Evolutionary conservation across 1,140 invertebrate genomes (phyloP).

Genomic region (Leptinotarsa texana): DNA sequence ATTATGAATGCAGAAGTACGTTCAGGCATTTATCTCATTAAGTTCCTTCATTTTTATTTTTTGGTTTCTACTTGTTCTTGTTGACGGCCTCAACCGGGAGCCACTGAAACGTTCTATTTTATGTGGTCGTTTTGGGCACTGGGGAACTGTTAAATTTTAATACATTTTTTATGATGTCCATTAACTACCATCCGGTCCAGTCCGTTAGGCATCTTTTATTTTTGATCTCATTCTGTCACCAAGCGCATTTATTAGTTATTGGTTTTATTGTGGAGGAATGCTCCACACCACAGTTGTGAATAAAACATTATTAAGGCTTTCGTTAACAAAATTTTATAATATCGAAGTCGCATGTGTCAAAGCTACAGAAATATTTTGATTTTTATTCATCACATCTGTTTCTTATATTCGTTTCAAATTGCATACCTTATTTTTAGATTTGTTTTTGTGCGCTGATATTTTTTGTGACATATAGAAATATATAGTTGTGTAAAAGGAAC

Average conservation of each 20-base stretch:
- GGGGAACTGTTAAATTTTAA: background rate
- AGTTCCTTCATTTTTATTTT: background rate
- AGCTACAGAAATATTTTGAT: no score
- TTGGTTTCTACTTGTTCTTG: background rate
- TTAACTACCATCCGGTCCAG: conserved; percentile 2
- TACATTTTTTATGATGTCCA: conserved; percentile 5
- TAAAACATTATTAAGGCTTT: no score
- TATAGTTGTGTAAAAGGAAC: no score
- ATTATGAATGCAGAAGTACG: conserved; percentile 3
- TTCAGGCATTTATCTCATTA: conserved; percentile 6
- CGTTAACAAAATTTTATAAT: no score
- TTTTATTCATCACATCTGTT: no score
- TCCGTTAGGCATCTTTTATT: conserved; percentile 2
- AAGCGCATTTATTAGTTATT: background rate
- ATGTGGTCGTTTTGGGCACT: background rate
- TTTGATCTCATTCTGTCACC: background rate
- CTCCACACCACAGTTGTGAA: no score
- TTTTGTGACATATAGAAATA: no score
- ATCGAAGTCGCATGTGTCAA: no score
- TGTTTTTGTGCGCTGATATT: no score
- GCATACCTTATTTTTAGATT: no score
- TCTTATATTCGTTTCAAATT: no score
- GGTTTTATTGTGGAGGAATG: no score
- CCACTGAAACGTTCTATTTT: conserved; percentile 3
- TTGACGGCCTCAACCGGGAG: conserved; percentile 1